Evolutionary conservation across 2,113 vertebrate species (phyloP).

Genomic region (Gymnogyps californianus): DNA sequence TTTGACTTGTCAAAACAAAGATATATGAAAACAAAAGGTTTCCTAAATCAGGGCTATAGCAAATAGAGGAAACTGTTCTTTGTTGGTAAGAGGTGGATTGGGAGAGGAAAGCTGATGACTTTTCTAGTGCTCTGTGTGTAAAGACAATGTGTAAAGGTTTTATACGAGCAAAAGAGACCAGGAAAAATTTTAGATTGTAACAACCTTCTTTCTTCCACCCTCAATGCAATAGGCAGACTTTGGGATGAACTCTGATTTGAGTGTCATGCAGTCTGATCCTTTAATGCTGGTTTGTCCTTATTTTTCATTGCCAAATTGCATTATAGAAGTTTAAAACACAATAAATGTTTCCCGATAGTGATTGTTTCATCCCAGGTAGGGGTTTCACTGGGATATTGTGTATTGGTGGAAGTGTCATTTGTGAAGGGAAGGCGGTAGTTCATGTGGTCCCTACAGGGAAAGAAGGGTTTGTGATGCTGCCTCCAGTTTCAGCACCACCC

Average conservation of each 20-base stretch:
- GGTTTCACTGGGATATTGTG: neutral
- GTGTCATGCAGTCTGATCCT: neutral
- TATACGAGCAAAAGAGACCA: neutral
- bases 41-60: neutral
- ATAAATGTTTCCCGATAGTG: neutral
- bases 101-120: neutral
- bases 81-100: neutral
- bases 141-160: neutral
- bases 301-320: neutral
- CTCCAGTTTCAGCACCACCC: neutral
- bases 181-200: neutral
- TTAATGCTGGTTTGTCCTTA: neutral
- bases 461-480: neutral
- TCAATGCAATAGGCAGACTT: neutral
- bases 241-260: neutral
- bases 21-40: neutral
- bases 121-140: neutral
- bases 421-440: neutral
- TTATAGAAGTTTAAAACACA: neutral
- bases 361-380: neutral
- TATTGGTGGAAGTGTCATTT: neutral
- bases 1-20: neutral
- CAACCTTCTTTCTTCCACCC: neutral
- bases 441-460: neutral
- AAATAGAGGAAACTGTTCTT: neutral